Evolutionary conservation across 2,888 invertebrate species (phyloP), one percentile per base, ranked within the genome.

Genomic region (Ichneumoninae sp.): DNA sequence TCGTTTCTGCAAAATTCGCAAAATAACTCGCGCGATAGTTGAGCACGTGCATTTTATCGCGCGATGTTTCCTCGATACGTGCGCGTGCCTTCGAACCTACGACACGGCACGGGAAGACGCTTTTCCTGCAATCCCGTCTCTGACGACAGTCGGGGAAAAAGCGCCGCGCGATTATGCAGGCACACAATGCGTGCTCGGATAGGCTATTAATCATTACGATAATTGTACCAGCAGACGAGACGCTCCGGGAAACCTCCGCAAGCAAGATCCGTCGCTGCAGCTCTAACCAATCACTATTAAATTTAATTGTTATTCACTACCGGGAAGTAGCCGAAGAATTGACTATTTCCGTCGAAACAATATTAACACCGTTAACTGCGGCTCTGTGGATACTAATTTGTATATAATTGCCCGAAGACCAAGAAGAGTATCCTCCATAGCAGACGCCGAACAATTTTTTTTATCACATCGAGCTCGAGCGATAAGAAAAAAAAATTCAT

Each of bases 1-100:
- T 83, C 33, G 62, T 52, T 83, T 80, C 77, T n/a, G 10, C 26
- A 54, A 84, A 84, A 16, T 7, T 62, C 50, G n/a, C 57, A 33
- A 71, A 66, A 66, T 16, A 62, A 36, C 40, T 50, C 19, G 16
- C 19, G n/a, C 26, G 52, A 74, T 80, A 77, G 77, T 65, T 77
- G 10, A 50, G 30, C 72, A n/a, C 60, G 30, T 36, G 47, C 19
- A 60, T 77, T 77, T 22, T 26, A 47, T 68, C 62, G 47, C 66
- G 0, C 52, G 66, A n/a, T 2, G 40, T 4, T 66, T 33, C 52
- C 66, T 33, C 50, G 19, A 75, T 54, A 22, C 33, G 22, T 22
- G n/a, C n/a, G 54, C 33, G 65, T 22, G 50, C 16, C 68, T 65
- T 69, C 60, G 19, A 1, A 33, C 19, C 7, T 54, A 0, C 10